Conservation (phyloP, 2,797 vertebrate species). For the Cottoperca gobio region DNA sequence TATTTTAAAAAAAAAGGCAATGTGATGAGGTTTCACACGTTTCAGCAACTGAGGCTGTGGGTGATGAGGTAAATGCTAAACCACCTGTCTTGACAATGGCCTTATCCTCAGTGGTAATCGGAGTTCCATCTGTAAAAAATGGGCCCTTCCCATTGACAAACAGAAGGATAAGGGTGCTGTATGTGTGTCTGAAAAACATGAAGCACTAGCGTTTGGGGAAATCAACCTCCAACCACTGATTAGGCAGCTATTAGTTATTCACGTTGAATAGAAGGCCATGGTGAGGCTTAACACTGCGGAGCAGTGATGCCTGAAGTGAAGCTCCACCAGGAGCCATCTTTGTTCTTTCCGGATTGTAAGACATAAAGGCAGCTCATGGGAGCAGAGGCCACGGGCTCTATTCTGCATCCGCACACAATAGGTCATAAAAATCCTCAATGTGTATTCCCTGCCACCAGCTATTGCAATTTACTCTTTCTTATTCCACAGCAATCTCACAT, state of each 20-base stretch:
- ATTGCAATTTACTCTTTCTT: slow-evolving; percentile 56
- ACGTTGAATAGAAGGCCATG: slow-evolving; percentile 44
- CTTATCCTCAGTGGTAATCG: slow-evolving; percentile 69
- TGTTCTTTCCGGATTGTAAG: slow-evolving; percentile 63
- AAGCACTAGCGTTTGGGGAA: slow-evolving; percentile 67
- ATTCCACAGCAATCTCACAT: slow-evolving; percentile 50
- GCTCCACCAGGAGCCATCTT: slow-evolving; percentile 68
- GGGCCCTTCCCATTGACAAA: slow-evolving; percentile 37
- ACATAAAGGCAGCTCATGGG: slow-evolving; percentile 66
- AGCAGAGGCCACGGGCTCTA: slow-evolving; percentile 58
- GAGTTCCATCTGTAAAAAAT: slow-evolving; percentile 46
- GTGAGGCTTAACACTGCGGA: slow-evolving; percentile 42
- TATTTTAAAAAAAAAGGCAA: background rate
- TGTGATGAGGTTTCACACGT: slow-evolving; percentile 23
- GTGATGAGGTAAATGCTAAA: slow-evolving; percentile 61
- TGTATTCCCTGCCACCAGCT: slow-evolving; percentile 61
- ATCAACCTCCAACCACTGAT: slow-evolving; percentile 71
- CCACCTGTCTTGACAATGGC: slow-evolving; percentile 59
- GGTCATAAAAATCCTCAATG: slow-evolving; percentile 70
- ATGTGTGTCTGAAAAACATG: slow-evolving; percentile 47
- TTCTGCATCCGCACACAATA: slow-evolving; percentile 69
- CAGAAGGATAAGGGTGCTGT: slow-evolving; percentile 27
- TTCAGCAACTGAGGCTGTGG: slow-evolving; percentile 21
- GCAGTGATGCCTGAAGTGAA: slow-evolving; percentile 44
- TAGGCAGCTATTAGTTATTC: slow-evolving; percentile 73